Evolutionary conservation across 23 tunicate genomes (phyloP), one percentile per base, ranked within the genome.

Genomic region (Botrylloides violaceus): DNA sequence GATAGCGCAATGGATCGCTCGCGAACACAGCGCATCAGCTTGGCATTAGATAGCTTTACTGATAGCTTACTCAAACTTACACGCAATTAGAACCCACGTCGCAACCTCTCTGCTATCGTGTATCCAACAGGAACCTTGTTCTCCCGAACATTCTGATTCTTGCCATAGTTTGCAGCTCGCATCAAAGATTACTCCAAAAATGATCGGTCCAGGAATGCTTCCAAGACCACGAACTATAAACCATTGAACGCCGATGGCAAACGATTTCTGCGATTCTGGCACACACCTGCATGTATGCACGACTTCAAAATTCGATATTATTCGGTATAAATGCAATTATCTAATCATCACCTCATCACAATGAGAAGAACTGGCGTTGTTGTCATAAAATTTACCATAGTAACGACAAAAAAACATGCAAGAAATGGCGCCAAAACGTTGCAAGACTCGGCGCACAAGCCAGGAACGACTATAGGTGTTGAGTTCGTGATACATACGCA

Each of bases 351-450:
- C 97, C 97, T 83, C 53, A 90, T 66, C 20, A 82, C 78, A 26
- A 80, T 88, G 34, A 83, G 80, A 26, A 83, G 39, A 4, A 84
- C 82, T 9, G 97, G 97, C 22, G 97, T 90, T 18, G 58, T 66
- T 3, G 90, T 78, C 82, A 82, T 78, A 61, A 90, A 90, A 35
- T 50, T 83, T 36, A 90, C 60, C 63, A 90, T 29, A 28, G 83
- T 89, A 27, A 83, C 77, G 15, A 90, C 68, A 68, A 90, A 83
- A 37, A 82, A 83, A 18, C 82, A 43, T 28, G 81, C 89, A 29
- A 90, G 79, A 68, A 90, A 83, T 2, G 79, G 34, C 23, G 43
- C 58, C 35, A 90, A 57, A 2, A 62, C 58, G 30, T 74, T 50
- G 75, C 97, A 90, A 27, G 65, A 21, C 2, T 77, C 27, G 18